A percentile compares a stretch with the other conserved stretches of the same genome.
Conservation (phyloP, 2,888 invertebrate genomes). For the Agrenia bidenticulata region DNA sequence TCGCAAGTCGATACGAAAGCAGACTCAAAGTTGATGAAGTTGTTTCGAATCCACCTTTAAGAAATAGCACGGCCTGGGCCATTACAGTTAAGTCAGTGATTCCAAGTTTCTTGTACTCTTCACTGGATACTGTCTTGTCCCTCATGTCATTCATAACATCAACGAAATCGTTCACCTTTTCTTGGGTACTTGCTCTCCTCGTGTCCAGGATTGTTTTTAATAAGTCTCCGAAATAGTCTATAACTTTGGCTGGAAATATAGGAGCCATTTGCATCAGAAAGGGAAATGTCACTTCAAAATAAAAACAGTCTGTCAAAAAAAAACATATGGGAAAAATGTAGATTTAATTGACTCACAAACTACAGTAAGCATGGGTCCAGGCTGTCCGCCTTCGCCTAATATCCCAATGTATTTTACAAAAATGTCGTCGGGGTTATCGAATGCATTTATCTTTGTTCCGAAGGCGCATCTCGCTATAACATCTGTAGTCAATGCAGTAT, state of each 20-base stretch:
- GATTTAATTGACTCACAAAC: constrained; percentile 26
- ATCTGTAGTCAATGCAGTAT: constrained; percentile 33
- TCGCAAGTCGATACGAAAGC: constrained; percentile 30
- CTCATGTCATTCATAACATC: no score
- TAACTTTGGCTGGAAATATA: no score
- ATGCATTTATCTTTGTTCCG: constrained; percentile 37
- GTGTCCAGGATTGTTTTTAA: no score
- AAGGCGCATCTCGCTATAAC: constrained; percentile 41
- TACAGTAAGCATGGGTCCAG: constrained; percentile 20
- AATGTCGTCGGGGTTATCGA: constrained; percentile 33
- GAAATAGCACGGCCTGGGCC: constrained; percentile 13
- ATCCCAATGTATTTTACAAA: constrained; percentile 25
- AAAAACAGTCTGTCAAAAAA: no score
- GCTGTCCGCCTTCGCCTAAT: neutral
- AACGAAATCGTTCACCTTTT: no score
- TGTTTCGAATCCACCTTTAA: constrained; percentile 35
- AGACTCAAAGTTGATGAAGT: constrained; percentile 31
- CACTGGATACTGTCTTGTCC: no score
- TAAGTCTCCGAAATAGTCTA: no score
- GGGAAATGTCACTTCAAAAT: no score
- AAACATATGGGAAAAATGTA: no score
- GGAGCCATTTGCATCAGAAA: no score
- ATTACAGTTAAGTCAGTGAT: neutral
- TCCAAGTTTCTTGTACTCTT: no score
- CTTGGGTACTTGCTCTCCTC: no score